A percentile compares a stretch with the other conserved stretches of the same genome.
phyloP scores from a whole-genome alignment of 2,797 vertebrate species.

The Enoplosus armatus region DNA sequence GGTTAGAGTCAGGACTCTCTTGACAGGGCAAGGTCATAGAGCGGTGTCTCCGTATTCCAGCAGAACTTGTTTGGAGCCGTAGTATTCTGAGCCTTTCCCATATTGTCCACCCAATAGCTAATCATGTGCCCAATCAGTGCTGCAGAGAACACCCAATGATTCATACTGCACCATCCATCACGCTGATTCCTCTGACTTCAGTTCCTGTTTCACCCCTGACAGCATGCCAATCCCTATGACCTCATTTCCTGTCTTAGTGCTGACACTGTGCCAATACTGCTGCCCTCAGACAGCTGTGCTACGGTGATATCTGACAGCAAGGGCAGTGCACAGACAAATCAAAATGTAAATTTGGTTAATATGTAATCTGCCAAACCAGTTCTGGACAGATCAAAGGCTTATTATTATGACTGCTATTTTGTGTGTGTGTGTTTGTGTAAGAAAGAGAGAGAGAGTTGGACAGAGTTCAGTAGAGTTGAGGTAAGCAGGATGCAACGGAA shows the following conservation, averaged over 20 bases:
- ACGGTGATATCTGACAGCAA: slow-evolving; percentile 45
- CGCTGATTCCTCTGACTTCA: slow-evolving; percentile 56
- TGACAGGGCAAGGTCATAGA: slow-evolving; percentile 53
- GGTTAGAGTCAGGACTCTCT: slow-evolving; percentile 24
- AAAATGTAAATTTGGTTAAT: slow-evolving; percentile 48
- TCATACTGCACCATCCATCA: slow-evolving; percentile 77
- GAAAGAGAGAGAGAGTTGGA: not conserved
- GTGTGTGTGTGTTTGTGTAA: not conserved
- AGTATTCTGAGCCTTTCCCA: slow-evolving; percentile 18
- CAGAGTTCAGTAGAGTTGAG: slow-evolving; percentile 35
- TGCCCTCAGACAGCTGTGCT: slow-evolving; percentile 49
- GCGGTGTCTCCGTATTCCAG: slow-evolving; percentile 16
- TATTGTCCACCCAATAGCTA: slow-evolving; percentile 34
- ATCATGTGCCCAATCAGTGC: slow-evolving; percentile 53
- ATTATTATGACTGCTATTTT: slow-evolving; percentile 24
- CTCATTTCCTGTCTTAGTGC: slow-evolving; percentile 74
- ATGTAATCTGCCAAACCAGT: slow-evolving; percentile 30
- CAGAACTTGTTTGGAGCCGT: slow-evolving; percentile 9
- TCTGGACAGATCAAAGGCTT: slow-evolving; percentile 17
- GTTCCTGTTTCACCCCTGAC: slow-evolving; percentile 61
- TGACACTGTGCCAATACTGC: slow-evolving; percentile 49
- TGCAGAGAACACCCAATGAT: slow-evolving; percentile 72
- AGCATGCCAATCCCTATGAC: slow-evolving; percentile 68
- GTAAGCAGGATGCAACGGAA: slow-evolving; percentile 52
- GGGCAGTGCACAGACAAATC: slow-evolving; percentile 36